Evolutionary conservation across 2,113 vertebrate species (phyloP).

Genomic region (Phyllostomus discolor): DNA sequence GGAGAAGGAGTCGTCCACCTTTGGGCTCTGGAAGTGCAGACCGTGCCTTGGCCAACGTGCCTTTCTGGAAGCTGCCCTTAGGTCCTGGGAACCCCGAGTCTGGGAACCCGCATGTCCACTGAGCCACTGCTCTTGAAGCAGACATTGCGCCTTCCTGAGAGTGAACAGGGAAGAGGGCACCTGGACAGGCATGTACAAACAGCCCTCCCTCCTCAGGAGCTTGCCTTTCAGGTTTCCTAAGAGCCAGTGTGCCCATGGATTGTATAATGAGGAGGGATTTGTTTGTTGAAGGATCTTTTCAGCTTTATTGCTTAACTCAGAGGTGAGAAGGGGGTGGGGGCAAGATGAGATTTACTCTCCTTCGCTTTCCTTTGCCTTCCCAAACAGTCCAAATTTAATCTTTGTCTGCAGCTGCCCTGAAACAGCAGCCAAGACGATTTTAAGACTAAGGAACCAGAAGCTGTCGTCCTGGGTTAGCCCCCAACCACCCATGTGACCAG

Average conservation of each 20-base stretch:
- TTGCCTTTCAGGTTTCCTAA: constrained; percentile 80
- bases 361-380: constrained; percentile 54
- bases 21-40: not conserved
- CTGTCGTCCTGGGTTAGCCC: not conserved
- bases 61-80: not conserved
- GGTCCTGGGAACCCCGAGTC: not conserved
- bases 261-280: constrained; percentile 78
- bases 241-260: constrained; percentile 61
- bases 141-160: constrained; percentile 71
- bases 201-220: constrained; percentile 69
- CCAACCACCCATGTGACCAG: not conserved
- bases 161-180: constrained; percentile 73
- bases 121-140: not conserved
- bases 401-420: constrained; percentile 48
- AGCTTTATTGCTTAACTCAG: constrained; percentile 77
- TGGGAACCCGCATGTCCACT: constrained; percentile 28
- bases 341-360: constrained; percentile 52
- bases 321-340: constrained; percentile 72
- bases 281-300: constrained; percentile 80
- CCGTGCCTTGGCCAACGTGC: not conserved
- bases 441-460: not conserved
- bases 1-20: not conserved
- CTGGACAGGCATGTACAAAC: constrained; percentile 78
- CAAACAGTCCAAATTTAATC: constrained; percentile 53
- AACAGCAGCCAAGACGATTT: not conserved